Conservation (phyloP, 2,113 vertebrate genomes). For the Phalacrocorax pelagicus region DNA sequence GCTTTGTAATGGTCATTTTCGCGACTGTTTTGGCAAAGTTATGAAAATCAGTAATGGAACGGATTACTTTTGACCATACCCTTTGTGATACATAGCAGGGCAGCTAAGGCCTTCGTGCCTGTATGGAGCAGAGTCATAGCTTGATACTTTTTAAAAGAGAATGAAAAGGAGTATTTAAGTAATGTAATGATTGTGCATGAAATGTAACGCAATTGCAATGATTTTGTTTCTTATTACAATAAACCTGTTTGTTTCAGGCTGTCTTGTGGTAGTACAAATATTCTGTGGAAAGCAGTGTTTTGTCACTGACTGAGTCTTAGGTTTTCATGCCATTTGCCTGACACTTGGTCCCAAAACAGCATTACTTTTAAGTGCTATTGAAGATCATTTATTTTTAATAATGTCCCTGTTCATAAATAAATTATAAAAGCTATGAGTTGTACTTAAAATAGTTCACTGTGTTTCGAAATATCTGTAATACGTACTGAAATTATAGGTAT, state of each 20-base stretch:
- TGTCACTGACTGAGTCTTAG: constrained; percentile 51
- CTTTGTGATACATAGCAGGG: too few species aligned
- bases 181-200: background rate
- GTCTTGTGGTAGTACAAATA: constrained; percentile 28
- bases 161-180: background rate
- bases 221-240: constrained; percentile 26
- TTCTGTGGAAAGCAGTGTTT: constrained; percentile 45
- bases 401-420: constrained; percentile 69
- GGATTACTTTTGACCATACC: background rate
- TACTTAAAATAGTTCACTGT: constrained; percentile 48
- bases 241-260: constrained; percentile 31
- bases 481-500: constrained; percentile 8
- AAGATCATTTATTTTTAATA: constrained; percentile 76
- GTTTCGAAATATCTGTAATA: constrained; percentile 55
- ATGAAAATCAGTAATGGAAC: background rate
- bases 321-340: constrained; percentile 69
- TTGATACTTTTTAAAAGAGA: background rate
- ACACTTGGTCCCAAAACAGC: constrained; percentile 69
- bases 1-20: background rate
- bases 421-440: constrained; percentile 60
- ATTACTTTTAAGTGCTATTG: constrained; percentile 71
- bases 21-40: background rate
- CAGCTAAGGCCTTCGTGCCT: background rate
- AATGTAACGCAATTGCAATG: background rate
- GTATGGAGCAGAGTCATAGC: background rate